phyloP scores from a whole-genome alignment of 1,140 invertebrate genomes.

The Achroia grisella region DNA sequence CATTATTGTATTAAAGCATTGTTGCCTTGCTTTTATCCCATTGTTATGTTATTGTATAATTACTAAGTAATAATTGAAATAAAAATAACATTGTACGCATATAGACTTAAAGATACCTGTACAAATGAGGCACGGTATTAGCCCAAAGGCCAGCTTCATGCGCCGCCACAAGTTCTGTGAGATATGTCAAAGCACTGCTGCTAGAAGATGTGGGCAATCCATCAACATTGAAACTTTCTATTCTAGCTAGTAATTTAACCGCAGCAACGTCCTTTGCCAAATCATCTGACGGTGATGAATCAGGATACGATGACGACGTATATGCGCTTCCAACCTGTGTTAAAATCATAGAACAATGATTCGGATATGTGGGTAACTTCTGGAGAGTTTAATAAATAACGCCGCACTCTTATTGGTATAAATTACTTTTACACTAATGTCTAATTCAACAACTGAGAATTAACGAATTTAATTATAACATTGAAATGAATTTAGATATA shows the following conservation, averaged over 20 bases:
- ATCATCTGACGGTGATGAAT: slow-evolving; percentile 68
- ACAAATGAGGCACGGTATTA: slow-evolving; percentile 51
- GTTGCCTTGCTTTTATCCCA: too few relatives aligned
- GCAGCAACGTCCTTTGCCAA: slow-evolving; percentile 74
- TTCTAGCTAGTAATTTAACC: slow-evolving; percentile 62
- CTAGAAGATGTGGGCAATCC: slow-evolving; percentile 37
- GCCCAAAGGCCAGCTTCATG: slow-evolving; percentile 72
- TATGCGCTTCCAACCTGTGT: slow-evolving; percentile 64
- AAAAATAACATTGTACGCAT: neutral
- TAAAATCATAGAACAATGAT: neutral
- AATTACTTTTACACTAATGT: too few relatives aligned
- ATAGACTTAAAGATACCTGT: slow-evolving; percentile 33
- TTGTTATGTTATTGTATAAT: too few relatives aligned
- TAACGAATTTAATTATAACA: too few relatives aligned
- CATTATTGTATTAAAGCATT: too few relatives aligned
- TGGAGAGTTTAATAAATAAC: too few relatives aligned
- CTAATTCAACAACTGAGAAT: too few relatives aligned
- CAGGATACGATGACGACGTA: slow-evolving; percentile 74
- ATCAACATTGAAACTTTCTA: slow-evolving; percentile 37
- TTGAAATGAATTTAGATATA: too few relatives aligned
- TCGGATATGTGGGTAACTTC: too few relatives aligned
- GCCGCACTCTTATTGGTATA: too few relatives aligned
- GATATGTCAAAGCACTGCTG: slow-evolving; percentile 41
- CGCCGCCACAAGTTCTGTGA: slow-evolving; percentile 66
- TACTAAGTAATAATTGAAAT: neutral